Evolutionary conservation across 2,797 vertebrate genomes (phyloP).

Genomic region (Phoeniculus purpureus): DNA sequence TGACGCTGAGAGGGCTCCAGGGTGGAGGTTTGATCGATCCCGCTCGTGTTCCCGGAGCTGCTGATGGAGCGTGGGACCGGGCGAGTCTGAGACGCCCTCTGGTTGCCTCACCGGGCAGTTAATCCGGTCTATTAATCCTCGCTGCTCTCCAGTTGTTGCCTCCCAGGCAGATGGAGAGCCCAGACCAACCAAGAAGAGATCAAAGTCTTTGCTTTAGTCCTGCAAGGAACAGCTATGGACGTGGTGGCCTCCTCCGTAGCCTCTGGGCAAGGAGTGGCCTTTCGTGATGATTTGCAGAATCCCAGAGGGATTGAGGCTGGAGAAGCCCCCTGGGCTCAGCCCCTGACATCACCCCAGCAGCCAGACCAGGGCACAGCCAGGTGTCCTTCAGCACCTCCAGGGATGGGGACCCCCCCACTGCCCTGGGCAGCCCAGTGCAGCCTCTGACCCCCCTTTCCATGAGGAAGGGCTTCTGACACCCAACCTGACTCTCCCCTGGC

Average conservation of each 20-base stretch:
- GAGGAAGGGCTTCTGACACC: too few species aligned
- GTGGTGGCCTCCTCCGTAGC: background rate
- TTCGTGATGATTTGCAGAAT: too few species aligned
- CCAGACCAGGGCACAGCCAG: too few species aligned
- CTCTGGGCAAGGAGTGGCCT: background rate
- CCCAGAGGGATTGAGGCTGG: too few species aligned
- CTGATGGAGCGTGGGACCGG: constrained; percentile 18
- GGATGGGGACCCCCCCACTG: too few species aligned
- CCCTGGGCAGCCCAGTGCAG: too few species aligned
- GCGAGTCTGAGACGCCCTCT: constrained; percentile 3
- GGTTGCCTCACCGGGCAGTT: constrained; percentile 42
- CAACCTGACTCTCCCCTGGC: too few species aligned
- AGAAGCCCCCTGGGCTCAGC: too few species aligned
- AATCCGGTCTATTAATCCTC: constrained; percentile 46
- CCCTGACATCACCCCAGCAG: too few species aligned
- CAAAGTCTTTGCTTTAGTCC: background rate
- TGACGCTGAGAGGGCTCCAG: background rate
- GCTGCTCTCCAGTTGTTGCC: constrained; percentile 18
- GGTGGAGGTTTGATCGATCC: constrained; percentile 38
- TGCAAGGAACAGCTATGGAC: background rate
- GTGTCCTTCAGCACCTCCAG: too few species aligned
- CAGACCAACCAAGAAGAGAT: background rate
- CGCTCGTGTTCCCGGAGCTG: background rate
- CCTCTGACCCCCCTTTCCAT: too few species aligned
- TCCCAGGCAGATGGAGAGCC: background rate